phyloP scores from a whole-genome alignment of 2,888 invertebrate species.

The Drosophila mimetica region DNA sequence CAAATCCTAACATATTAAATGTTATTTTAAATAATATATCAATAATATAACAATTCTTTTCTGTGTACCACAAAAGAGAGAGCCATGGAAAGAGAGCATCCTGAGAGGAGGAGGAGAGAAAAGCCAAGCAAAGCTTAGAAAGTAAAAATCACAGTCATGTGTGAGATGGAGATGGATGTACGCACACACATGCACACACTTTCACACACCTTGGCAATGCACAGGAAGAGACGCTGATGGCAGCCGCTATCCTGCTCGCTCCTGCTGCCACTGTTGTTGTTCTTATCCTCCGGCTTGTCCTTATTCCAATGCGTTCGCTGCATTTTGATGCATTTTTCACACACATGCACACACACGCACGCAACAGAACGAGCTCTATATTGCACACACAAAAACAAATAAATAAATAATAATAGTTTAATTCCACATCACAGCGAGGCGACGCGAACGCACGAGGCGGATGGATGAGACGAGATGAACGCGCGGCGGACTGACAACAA shows the following conservation, averaged over 20 bases:
- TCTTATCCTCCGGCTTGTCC: slow-evolving; percentile 20
- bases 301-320: slow-evolving; percentile 34
- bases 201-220: slow-evolving; percentile 75
- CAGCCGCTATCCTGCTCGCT: slow-evolving; percentile 68
- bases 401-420: slow-evolving; percentile 19
- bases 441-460: slow-evolving; percentile 20
- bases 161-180: slow-evolving; percentile 1
- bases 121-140: slow-evolving; percentile 30
- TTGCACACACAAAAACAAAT: slow-evolving; percentile 33
- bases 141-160: slow-evolving; percentile 11
- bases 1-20: too few species aligned
- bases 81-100: slow-evolving; percentile 2
- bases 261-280: slow-evolving; percentile 29
- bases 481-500: slow-evolving; percentile 44
- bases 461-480: slow-evolving; percentile 43
- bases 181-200: slow-evolving; percentile 1
- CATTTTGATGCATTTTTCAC: slow-evolving; percentile 33
- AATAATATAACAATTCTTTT: not conserved
- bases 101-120: slow-evolving; percentile 13
- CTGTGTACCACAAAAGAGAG: not conserved
- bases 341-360: not conserved
- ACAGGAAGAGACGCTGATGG: slow-evolving; percentile 76
- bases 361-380: not conserved
- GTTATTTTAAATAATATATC: too few species aligned
- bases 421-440: slow-evolving; percentile 18